These are phyloP conservation scores for Capromys pilorides DNA, from an alignment of 2,797 vertebrate genomes.

Conservation along the genomic window DNA sequence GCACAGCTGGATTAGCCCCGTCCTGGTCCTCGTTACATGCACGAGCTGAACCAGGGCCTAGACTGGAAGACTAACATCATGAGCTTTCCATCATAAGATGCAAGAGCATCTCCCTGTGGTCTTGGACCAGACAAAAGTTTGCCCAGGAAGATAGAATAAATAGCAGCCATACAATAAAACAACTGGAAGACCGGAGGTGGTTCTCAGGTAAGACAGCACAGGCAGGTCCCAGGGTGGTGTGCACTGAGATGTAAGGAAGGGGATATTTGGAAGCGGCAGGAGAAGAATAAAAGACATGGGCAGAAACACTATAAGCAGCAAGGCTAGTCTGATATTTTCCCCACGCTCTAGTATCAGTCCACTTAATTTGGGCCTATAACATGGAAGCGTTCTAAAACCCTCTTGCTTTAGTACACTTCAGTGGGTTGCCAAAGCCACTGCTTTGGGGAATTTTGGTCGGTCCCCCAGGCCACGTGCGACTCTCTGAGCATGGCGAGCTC, in stretches of 20 bases:
- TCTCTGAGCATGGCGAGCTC: background rate
- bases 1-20: background rate
- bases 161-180: constrained; percentile 6
- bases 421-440: background rate
- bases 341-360: background rate
- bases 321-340: constrained; percentile 1
- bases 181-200: background rate
- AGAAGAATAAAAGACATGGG: background rate
- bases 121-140: constrained; percentile 7
- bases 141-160: background rate
- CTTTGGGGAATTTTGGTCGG: background rate
- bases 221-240: background rate
- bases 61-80: constrained; percentile 3
- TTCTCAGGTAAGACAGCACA: background rate
- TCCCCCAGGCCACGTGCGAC: background rate
- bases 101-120: background rate
- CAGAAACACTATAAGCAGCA: background rate
- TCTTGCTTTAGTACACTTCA: background rate
- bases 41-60: constrained; percentile 44
- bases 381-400: constrained; percentile 45
- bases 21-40: background rate
- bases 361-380: constrained; percentile 41
- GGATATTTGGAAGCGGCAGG: background rate
- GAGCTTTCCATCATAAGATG: constrained; percentile 18
- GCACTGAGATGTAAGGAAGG: background rate